These are phyloP conservation scores for Cuculus canorus DNA, from an alignment of 2,797 vertebrate species.

Conservation along the genomic window DNA sequence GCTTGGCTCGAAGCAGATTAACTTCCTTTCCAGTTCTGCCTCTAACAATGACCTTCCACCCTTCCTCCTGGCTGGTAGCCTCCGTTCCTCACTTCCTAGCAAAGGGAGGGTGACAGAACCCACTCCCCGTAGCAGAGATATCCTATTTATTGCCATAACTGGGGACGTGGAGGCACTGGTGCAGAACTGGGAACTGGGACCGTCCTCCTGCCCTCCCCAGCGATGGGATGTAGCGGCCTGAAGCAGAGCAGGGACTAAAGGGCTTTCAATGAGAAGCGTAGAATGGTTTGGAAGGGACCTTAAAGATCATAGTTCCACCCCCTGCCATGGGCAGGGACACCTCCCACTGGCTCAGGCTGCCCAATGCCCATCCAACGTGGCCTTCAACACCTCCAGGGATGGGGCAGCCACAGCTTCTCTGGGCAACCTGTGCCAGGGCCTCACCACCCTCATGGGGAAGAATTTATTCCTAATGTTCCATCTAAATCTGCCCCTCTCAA, in stretches of 20 bases:
- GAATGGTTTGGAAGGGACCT: too few relatives aligned
- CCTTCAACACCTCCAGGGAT: too few relatives aligned
- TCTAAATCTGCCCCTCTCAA: too few relatives aligned
- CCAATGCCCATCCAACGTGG: too few relatives aligned
- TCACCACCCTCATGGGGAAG: too few relatives aligned
- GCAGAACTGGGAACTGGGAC: background rate
- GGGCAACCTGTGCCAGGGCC: too few relatives aligned
- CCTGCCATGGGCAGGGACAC: too few relatives aligned
- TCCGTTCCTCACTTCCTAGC: fast-evolving
- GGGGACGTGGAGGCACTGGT: background rate
- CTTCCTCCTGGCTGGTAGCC: background rate
- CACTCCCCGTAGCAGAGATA: background rate
- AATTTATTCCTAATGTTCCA: too few relatives aligned
- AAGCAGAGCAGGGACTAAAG: fast-evolving
- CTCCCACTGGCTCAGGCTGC: too few relatives aligned
- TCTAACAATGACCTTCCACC: background rate
- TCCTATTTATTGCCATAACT: fast-evolving
- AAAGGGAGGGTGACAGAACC: background rate
- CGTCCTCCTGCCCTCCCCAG: fast-evolving
- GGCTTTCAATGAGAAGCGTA: too few relatives aligned
- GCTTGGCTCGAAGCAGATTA: background rate
- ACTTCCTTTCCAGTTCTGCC: background rate
- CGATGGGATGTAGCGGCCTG: fast-evolving
- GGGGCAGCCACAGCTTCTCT: too few relatives aligned
- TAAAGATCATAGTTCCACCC: too few relatives aligned